These are phyloP conservation scores for Leptopilina myrica DNA, from an alignment of 2,888 invertebrate genomes.

Conservation along the genomic window DNA sequence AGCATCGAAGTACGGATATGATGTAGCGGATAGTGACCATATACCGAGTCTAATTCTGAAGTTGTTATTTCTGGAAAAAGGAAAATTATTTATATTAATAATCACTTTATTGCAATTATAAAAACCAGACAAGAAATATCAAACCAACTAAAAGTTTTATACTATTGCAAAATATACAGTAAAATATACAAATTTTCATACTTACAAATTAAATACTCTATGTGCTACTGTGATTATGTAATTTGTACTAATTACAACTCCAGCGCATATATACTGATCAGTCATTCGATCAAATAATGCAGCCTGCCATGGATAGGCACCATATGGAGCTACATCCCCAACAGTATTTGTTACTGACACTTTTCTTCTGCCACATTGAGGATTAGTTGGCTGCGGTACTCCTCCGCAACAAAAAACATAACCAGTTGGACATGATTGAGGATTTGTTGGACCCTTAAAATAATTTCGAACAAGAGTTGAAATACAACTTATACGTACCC, in stretches of 20 bases:
- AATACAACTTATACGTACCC: too few species aligned
- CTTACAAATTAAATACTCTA: slow-evolving; percentile 74
- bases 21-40: neutral
- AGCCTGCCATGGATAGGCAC: slow-evolving; percentile 72
- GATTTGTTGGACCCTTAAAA: neutral
- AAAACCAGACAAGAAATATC: too few species aligned
- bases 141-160: too few species aligned
- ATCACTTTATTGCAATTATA: too few species aligned
- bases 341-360: neutral
- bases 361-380: neutral
- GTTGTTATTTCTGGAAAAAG: neutral
- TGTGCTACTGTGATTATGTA: slow-evolving; percentile 78
- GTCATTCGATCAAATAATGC: slow-evolving; percentile 57
- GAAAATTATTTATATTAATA: neutral
- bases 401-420: neutral
- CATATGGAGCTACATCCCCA: slow-evolving; percentile 65
- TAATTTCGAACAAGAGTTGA: too few species aligned
- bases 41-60: neutral
- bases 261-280: slow-evolving; percentile 66
- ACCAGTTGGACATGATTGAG: neutral
- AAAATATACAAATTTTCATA: neutral
- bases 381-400: neutral
- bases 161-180: too few species aligned
- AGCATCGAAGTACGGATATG: neutral
- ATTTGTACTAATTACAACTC: slow-evolving; percentile 72